Evolutionary conservation across 2,113 vertebrate genomes (phyloP), one percentile per base, ranked within the genome.

Genomic region (Notothenia rossii): DNA sequence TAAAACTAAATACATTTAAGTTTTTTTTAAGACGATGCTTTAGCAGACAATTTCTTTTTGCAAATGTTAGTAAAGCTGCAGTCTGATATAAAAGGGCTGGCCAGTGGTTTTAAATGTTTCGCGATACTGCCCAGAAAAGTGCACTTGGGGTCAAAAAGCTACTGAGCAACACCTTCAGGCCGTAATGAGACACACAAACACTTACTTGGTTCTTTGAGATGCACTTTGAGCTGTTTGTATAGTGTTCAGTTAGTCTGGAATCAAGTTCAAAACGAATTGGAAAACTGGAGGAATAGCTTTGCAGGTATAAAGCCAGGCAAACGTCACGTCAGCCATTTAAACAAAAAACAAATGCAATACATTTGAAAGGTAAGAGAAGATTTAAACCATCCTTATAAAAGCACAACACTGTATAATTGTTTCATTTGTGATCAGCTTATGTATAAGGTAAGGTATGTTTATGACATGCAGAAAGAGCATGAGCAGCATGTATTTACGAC

Each of bases 131-230:
- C 84, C 92, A 89, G 90, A 87, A 92, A 95, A 95, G 93, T 94
- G 94, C 94, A 95, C 95, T 95, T 95, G 77, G 82, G 93, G 80
- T 80, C 86, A 73, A 86, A 92, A 89, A 94, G 92, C 91, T 86
- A 86, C 86, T 86, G 90, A 88, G 92, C 91, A 82, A 51, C 79
- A 85, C 88, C 85, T 72, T 80, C 80, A 88, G 84, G 87, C 89
- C 66, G 8, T 78, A 49, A 82, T 66, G 85, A 83, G 65, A 86
- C 75, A 84, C 71, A 88, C 78, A 88, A 55, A 88, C 74, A 78
- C 22, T 22, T 84, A 84, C 68, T 77, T 82, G 40, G 66, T 77
- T 88, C 72, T 43, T 84, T 51, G 56, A 86, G 76, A 70, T 85
- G 59, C 76, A 89, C 72, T 43, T 83, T 51, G 56, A 86, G 76